Percentiles rank a stretch among this genome's conserved stretches.
These are phyloP conservation scores for Yasuhikotakia modesta DNA, from an alignment of 2,797 vertebrate genomes.

Conservation along the genomic window DNA sequence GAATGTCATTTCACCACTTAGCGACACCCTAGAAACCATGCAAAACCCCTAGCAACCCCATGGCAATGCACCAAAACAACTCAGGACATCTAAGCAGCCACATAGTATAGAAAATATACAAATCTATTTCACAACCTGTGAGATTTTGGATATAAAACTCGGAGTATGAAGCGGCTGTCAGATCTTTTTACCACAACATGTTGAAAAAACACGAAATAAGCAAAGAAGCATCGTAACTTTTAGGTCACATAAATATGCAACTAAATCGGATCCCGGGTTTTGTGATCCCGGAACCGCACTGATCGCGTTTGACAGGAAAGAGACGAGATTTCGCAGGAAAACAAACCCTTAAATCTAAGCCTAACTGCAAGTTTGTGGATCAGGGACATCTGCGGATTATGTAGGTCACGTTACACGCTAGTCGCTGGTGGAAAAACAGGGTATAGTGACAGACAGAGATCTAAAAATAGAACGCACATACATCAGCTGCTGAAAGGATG, in stretches of 20 bases:
- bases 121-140: too few species aligned
- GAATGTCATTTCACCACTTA: not conserved
- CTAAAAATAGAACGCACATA: constrained; percentile 48
- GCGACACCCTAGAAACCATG: too few species aligned
- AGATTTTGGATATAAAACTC: not conserved
- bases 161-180: not conserved
- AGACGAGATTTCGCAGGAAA: not conserved
- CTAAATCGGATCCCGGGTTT: not conserved
- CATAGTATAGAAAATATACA: too few species aligned
- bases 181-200: not conserved
- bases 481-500: constrained; percentile 37
- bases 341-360: constrained; percentile 4
- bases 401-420: constrained; percentile 41
- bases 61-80: too few species aligned
- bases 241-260: not conserved
- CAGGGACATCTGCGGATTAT: constrained; percentile 14
- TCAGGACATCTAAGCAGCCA: too few species aligned
- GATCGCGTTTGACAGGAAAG: not conserved
- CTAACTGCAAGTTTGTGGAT: constrained; percentile 12
- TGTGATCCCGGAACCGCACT: not conserved
- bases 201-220: not conserved
- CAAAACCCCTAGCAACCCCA: too few species aligned
- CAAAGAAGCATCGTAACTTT: not conserved
- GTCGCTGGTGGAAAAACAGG: constrained; percentile 7
- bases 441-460: constrained; percentile 28